Evolutionary conservation across 35 echinoderm and acorn worm species (phyloP).

Genomic region (Eucidaris tribuloides): DNA sequence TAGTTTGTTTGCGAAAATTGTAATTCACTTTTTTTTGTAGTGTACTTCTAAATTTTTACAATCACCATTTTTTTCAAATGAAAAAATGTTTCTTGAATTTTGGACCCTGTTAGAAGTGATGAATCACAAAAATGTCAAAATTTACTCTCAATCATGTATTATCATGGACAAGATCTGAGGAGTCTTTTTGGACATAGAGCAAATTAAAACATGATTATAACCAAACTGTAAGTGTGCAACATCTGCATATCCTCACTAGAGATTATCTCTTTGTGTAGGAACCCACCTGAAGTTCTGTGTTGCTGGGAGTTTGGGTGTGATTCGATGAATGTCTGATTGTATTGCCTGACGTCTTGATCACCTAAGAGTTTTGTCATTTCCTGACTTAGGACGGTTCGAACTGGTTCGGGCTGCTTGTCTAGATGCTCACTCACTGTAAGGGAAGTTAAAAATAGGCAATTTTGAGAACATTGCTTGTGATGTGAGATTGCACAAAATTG

Average conservation of each 20-base stretch:
- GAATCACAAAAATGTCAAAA: background rate
- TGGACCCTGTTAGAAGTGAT: background rate
- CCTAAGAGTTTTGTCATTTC: conserved; percentile 67
- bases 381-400: conserved; percentile 39
- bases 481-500: background rate
- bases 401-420: conserved; percentile 40
- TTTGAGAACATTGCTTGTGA: background rate
- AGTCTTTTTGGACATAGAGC: background rate
- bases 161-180: background rate
- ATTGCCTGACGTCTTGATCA: conserved; percentile 52
- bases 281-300: conserved; percentile 77
- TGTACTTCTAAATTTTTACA: too few relatives aligned
- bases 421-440: conserved; percentile 43
- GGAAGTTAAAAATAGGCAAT: background rate
- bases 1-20: too few relatives aligned
- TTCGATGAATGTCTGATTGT: conserved; percentile 69
- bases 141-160: background rate
- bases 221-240: background rate
- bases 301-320: conserved; percentile 41
- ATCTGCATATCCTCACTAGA: background rate
- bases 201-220: background rate
- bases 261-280: background rate
- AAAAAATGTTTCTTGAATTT: too few relatives aligned
- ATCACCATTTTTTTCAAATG: too few relatives aligned
- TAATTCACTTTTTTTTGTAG: too few relatives aligned